phyloP scores from a whole-genome alignment of 1,140 invertebrate species.

The Phymastichus coffea region DNA sequence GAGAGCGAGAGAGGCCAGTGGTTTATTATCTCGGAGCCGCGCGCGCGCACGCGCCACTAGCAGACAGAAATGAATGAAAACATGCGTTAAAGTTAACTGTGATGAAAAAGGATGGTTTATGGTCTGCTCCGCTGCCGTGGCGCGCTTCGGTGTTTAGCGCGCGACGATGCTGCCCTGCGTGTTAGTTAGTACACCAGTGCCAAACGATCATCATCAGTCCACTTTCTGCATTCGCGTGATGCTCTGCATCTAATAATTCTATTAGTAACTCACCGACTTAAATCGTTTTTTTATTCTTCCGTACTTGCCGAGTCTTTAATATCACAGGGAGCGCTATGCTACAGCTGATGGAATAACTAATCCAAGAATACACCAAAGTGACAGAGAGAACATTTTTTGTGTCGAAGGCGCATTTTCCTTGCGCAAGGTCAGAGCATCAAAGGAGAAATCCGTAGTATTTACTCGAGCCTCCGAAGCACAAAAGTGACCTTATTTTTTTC shows the following conservation, averaged over 20 bases:
- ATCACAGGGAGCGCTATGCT: no score
- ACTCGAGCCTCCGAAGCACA: neutral
- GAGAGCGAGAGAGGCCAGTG: neutral
- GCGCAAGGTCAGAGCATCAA: neutral
- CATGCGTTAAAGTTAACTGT: constrained; percentile 13
- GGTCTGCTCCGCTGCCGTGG: no score
- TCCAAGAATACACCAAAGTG: no score
- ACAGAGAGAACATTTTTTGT: no score
- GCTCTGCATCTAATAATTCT: constrained; percentile 3
- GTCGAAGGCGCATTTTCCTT: no score
- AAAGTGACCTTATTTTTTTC: neutral
- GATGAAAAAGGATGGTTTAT: constrained; percentile 22
- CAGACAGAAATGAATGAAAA: constrained; percentile 18
- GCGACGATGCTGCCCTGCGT: neutral
- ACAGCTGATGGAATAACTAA: no score
- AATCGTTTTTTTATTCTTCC: no score
- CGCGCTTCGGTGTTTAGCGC: constrained; percentile 3
- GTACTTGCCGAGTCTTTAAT: no score
- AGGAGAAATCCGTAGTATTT: neutral
- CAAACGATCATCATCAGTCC: no score
- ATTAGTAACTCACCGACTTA: no score
- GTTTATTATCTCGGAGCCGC: constrained; percentile 6
- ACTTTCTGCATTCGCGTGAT: neutral
- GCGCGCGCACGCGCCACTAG: neutral
- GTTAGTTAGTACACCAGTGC: no score